These are phyloP conservation scores for Tenodera sinensis DNA, from an alignment of 2,888 invertebrate species.

Conservation along the genomic window DNA sequence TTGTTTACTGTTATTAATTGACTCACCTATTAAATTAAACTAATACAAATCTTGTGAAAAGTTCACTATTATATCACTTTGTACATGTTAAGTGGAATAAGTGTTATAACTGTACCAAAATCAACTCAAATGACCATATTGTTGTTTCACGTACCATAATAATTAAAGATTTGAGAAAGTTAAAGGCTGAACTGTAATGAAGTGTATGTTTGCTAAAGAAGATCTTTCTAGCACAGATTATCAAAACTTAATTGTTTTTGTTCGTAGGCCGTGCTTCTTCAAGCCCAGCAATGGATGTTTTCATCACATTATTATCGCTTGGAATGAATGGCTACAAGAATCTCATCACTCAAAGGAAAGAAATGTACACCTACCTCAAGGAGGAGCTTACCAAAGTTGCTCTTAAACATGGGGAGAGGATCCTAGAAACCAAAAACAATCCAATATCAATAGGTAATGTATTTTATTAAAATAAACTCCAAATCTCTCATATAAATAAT, in stretches of 20 bases:
- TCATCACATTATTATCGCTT: conserved; percentile 70
- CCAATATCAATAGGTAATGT: conserved; percentile 64
- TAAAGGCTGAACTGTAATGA: neutral
- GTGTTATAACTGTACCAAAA: too few species aligned
- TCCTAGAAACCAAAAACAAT: conserved; percentile 61
- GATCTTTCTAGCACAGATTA: neutral
- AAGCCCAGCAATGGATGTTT: conserved; percentile 67
- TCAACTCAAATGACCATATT: too few species aligned
- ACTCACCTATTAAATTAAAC: too few species aligned
- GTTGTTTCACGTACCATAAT: too few species aligned
- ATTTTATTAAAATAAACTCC: too few species aligned
- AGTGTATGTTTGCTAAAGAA: neutral
- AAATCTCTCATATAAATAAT: too few species aligned
- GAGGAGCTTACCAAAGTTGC: conserved; percentile 55
- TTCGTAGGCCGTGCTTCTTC: conserved; percentile 64
- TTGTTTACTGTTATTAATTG: too few species aligned
- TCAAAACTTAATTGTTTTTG: neutral
- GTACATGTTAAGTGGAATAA: too few species aligned
- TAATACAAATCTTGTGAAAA: too few species aligned
- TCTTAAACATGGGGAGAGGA: conserved; percentile 52
- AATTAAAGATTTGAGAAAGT: too few species aligned
- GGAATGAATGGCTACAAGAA: conserved; percentile 62
- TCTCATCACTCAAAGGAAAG: conserved; percentile 57
- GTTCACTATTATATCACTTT: too few species aligned
- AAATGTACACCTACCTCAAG: conserved; percentile 58